Percentiles rank a stretch among this genome's conserved stretches.
Conservation (phyloP, 2,888 invertebrate species). For the Boloria selene region DNA sequence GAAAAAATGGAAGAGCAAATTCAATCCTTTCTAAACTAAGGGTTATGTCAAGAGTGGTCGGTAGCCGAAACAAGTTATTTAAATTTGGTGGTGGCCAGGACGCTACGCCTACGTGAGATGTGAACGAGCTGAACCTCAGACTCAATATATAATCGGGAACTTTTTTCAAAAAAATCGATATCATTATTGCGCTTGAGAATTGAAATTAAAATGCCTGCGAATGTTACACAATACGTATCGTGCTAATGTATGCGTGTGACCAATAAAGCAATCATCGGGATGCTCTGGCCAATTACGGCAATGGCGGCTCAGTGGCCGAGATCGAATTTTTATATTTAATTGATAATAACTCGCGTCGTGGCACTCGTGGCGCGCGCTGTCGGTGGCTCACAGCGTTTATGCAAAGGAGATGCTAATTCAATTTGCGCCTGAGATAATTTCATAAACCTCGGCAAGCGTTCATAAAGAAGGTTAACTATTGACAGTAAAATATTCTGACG, state of each 20-base stretch:
- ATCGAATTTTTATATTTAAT: conserved; percentile 78
- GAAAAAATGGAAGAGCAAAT: conserved; percentile 55
- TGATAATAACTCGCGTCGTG: conserved; percentile 61
- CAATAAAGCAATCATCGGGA: conserved; percentile 78
- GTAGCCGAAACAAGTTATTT: conserved; percentile 78
- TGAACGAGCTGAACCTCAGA: conserved; percentile 40
- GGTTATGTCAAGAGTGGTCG: conserved; percentile 70
- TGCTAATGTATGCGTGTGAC: conserved; percentile 58
- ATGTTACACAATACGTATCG: conserved; percentile 54
- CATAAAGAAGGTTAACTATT: conserved; percentile 24
- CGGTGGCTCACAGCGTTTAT: conserved; percentile 62
- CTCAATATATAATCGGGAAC: conserved; percentile 30
- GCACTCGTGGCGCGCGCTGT: conserved; percentile 45
- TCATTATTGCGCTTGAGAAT: conserved; percentile 49
- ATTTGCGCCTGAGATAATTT: conserved; percentile 60
- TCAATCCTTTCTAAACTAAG: conserved; percentile 53
- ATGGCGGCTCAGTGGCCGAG: conserved; percentile 65
- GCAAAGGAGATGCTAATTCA: conserved; percentile 74
- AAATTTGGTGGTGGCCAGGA: conserved; percentile 64
- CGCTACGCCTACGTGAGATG: conserved; percentile 58
- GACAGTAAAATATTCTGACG: conserved; percentile 23
- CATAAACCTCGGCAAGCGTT: conserved; percentile 28
- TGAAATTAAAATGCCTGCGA: conserved; percentile 58
- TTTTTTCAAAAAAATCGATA: conserved; percentile 47
- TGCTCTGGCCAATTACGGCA: conserved; percentile 68